These are phyloP conservation scores for Aptenodytes forsteri DNA, from an alignment of 2,113 vertebrate species.

Conservation along the genomic window DNA sequence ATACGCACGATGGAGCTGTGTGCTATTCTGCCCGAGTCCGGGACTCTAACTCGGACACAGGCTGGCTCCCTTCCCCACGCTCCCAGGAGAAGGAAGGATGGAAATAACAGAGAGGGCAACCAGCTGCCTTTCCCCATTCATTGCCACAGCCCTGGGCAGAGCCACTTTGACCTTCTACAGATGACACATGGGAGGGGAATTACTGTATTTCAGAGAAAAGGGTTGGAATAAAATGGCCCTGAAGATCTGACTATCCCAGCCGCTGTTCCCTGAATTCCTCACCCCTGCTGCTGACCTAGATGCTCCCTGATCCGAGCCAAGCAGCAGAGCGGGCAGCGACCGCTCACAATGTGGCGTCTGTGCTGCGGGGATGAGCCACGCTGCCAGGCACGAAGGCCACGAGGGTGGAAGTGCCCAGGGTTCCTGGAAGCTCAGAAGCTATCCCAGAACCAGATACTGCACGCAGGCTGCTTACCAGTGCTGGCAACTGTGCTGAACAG, in stretches of 20 bases:
- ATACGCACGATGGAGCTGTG: background rate
- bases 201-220: background rate
- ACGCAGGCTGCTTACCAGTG: background rate
- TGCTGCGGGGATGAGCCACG: background rate
- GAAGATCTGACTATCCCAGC: background rate
- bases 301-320: conserved; percentile 37
- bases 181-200: background rate
- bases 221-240: background rate
- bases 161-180: background rate
- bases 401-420: background rate
- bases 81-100: background rate
- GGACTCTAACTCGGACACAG: background rate
- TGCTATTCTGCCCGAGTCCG: fast-evolving
- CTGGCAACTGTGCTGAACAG: background rate
- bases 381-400: background rate
- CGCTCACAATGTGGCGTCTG: background rate
- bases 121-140: background rate
- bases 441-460: background rate
- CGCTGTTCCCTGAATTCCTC: background rate
- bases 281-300: conserved; percentile 39
- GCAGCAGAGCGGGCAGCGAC: background rate
- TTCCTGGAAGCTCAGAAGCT: background rate
- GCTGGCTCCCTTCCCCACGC: background rate
- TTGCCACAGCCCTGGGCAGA: background rate
- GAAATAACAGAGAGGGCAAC: background rate